These are phyloP conservation scores for Spodoptera litura DNA, from an alignment of 1,140 invertebrate genomes.

Conservation along the genomic window DNA sequence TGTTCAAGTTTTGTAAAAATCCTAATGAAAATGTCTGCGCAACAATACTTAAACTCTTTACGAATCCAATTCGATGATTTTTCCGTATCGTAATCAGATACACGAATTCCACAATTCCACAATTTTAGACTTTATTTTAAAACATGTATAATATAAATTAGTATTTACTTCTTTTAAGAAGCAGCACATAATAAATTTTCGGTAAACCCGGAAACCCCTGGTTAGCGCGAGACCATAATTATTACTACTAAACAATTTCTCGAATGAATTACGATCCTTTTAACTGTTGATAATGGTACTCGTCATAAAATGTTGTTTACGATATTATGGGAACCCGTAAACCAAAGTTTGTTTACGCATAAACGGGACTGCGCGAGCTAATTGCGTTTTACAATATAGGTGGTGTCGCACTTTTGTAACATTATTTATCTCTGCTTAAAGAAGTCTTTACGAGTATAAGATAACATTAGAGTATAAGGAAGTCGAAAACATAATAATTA, in stretches of 20 bases:
- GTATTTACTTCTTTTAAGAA: slow-evolving; percentile 7
- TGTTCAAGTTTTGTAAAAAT: no score
- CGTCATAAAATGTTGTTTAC: slow-evolving; percentile 43
- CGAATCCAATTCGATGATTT: no score
- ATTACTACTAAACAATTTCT: slow-evolving; percentile 34
- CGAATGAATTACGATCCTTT: slow-evolving; percentile 38
- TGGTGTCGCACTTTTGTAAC: slow-evolving; percentile 29
- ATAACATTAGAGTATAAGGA: no score
- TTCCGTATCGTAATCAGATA: no score
- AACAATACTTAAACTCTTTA: no score
- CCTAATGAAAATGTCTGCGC: no score
- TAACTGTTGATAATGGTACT: slow-evolving; percentile 42
- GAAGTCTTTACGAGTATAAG: neutral
- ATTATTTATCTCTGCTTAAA: slow-evolving; percentile 10
- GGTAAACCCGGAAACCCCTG: slow-evolving; percentile 7
- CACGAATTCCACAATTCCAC: no score
- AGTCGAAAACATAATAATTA: no score
- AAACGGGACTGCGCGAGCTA: slow-evolving; percentile 26
- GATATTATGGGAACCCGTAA: slow-evolving; percentile 45
- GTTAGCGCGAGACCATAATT: slow-evolving; percentile 16
- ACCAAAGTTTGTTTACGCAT: slow-evolving; percentile 45
- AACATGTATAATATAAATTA: neutral
- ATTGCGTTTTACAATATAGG: slow-evolving; percentile 34
- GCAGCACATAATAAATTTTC: neutral
- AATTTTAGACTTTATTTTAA: no score